Evolutionary conservation across 2,113 vertebrate species (phyloP).

Genomic region (Pheucticus melanocephalus): DNA sequence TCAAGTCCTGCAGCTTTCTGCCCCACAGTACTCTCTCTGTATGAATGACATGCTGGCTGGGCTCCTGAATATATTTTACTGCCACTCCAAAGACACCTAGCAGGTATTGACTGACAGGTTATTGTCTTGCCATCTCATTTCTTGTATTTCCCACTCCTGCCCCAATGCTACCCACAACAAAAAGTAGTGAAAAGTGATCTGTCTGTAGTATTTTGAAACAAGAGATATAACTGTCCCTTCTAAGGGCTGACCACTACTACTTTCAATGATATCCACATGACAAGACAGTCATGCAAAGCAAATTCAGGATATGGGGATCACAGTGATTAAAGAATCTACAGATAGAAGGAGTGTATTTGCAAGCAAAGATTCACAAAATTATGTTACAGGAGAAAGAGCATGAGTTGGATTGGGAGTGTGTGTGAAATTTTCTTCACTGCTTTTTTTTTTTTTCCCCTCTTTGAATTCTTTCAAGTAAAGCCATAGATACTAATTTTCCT

Average conservation of each 20-base stretch:
- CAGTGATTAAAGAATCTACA: background rate
- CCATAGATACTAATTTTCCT: background rate
- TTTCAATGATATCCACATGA: background rate
- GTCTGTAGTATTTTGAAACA: background rate
- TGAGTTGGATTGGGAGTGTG: background rate
- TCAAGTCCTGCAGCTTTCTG: background rate
- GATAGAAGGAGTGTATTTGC: fast-evolving
- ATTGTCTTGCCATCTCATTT: background rate
- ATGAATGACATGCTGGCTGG: background rate
- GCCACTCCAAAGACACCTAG: background rate
- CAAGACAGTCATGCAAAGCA: background rate
- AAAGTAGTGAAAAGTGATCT: background rate
- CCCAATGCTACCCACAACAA: background rate
- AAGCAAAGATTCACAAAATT: background rate
- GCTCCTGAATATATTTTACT: background rate
- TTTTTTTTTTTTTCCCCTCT: fast-evolving
- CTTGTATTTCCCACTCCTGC: background rate
- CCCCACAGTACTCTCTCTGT: background rate
- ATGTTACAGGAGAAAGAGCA: background rate
- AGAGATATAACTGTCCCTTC: background rate
- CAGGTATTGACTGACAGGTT: background rate
- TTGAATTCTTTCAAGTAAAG: background rate
- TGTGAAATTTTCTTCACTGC: background rate
- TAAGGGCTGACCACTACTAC: background rate
- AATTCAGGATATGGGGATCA: background rate